Conservation (phyloP, 92 coral and sea anemone genomes). For the Siderastrea radians region DNA sequence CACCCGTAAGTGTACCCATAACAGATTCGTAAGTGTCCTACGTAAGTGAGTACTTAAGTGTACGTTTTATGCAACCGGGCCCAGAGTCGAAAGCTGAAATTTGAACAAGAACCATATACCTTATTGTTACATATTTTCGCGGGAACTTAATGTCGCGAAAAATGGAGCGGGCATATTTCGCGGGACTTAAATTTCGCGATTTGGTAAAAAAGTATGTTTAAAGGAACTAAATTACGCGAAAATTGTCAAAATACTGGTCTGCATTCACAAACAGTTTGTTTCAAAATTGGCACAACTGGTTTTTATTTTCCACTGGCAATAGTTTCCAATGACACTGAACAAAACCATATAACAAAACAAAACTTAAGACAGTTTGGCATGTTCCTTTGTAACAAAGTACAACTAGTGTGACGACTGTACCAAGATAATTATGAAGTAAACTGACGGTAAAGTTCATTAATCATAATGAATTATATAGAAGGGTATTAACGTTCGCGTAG, state of each 20-base stretch:
- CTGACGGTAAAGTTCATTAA: no score
- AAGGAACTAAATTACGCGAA: background rate
- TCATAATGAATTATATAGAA: no score
- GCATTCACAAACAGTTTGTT: background rate
- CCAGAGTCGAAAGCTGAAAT: no score
- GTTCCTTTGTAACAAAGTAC: background rate
- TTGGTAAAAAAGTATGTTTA: background rate
- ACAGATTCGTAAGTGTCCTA: no score
- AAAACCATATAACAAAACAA: background rate
- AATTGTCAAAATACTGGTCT: background rate
- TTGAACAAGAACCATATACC: no score
- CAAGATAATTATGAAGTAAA: no score
- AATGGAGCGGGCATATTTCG: background rate
- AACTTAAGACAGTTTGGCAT: background rate
- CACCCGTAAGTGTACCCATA: background rate
- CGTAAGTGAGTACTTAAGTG: background rate
- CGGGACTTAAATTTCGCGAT: background rate
- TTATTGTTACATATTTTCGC: no score
- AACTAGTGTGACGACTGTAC: background rate
- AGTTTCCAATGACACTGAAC: conserved; percentile 6
- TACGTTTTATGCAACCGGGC: no score
- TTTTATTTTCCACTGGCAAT: background rate
- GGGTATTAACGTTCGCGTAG: no score
- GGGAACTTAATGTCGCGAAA: no score
- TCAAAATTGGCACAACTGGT: background rate